Evolutionary conservation across 2,797 vertebrate genomes (phyloP), one percentile per base, ranked within the genome.

Genomic region (Amniataba percoides): DNA sequence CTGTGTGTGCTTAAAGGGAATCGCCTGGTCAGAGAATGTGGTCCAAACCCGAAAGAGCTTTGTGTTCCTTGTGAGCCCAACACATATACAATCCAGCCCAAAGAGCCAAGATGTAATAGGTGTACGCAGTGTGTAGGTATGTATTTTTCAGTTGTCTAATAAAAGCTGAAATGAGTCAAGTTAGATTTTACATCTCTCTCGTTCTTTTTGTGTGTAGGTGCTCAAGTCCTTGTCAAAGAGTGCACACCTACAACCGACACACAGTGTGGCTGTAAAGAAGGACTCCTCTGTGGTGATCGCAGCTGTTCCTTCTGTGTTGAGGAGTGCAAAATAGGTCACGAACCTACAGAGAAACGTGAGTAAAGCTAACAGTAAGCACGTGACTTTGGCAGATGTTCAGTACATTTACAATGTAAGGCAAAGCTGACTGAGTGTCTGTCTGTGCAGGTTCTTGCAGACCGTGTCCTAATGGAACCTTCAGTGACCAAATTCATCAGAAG

Each of bases 81-180:
- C 0, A 87, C 21, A 13, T 96, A 27, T 45, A 71, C 52, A 21
- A 0, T 1, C 3, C 0, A 25, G 0, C 0, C 48, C 3, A 2
- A 0, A 0, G 0, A 0, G 0, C 0, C 0, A 0, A 0, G 0
- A 0, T 96, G 95, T 18, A 0, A 0, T 0, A 46, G 0, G 13
- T 96, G 95, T 67, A 84, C 48, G 1, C 81, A 90, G 56, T 96
- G 95, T 70, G 43, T 64, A 74, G 94, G 95, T 96, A 91, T 4
- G 90, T 82, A 62, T 23, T 40, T 42, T 34, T n/a, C 16, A 27
- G 3, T 4, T 9, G 25, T 21, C 3, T 31, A 42, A 19, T 27
- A 19, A 18, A 25, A 43, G 19, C 13, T 21, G 13, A 59, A 55
- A 51, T 34, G 5, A 51, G 9, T 16, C 7, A 21, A 59, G 39